Conservation (phyloP, 2,888 invertebrate species). For the Athetis lepigone region DNA sequence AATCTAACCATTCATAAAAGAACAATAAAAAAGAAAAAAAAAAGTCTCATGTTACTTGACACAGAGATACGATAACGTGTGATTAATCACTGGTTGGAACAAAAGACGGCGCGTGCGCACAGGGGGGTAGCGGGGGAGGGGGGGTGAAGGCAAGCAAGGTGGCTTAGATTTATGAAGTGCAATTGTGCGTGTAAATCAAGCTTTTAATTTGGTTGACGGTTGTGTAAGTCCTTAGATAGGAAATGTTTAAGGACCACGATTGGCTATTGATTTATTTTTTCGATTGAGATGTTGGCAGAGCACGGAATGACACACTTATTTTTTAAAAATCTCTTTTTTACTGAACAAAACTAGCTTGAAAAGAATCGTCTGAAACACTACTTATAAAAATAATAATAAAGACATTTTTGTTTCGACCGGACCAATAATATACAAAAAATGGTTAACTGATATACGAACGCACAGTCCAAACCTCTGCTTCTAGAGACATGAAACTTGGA, state of each 20-base stretch:
- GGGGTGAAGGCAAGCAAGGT: slow-evolving; percentile 44
- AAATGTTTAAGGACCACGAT: neutral
- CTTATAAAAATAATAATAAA: too few relatives aligned
- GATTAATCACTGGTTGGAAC: slow-evolving; percentile 50
- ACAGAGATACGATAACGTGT: slow-evolving; percentile 17
- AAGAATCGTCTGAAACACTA: too few relatives aligned
- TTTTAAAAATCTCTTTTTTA: too few relatives aligned
- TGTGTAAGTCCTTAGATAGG: neutral
- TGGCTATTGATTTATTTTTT: too few relatives aligned
- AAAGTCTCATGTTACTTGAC: slow-evolving; percentile 6
- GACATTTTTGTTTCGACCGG: too few relatives aligned
- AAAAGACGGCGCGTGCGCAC: slow-evolving; percentile 56
- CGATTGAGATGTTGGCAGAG: too few relatives aligned
- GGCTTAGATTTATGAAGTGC: slow-evolving; percentile 31
- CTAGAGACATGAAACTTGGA: too few relatives aligned
- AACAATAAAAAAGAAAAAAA: slow-evolving; percentile 14
- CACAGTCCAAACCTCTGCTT: too few relatives aligned
- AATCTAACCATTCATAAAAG: slow-evolving; percentile 20
- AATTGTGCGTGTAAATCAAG: slow-evolving; percentile 27
- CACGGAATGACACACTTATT: too few relatives aligned
- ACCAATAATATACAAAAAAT: too few relatives aligned
- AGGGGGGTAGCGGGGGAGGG: neutral
- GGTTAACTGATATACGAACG: too few relatives aligned
- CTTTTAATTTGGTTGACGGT: slow-evolving; percentile 15
- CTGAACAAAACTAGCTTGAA: too few relatives aligned